Conservation (phyloP, 2,113 vertebrate species). For the Tychaedon coryphoeus region DNA sequence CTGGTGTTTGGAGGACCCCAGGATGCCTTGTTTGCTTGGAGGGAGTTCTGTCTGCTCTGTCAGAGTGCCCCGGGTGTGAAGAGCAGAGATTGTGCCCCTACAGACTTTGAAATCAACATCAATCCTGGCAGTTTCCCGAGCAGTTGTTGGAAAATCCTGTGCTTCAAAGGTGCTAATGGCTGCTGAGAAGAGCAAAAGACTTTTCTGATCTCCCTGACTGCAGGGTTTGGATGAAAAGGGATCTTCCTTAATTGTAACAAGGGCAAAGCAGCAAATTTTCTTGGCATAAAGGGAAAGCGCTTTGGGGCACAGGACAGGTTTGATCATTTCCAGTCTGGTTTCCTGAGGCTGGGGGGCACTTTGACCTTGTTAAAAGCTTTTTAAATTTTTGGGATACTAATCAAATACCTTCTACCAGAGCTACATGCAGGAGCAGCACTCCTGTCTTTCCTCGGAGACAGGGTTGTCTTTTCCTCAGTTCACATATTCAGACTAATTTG, state of each 20-base stretch:
- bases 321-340: neutral
- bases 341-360: neutral
- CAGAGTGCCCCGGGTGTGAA: rapidly evolving
- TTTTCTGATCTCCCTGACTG: neutral
- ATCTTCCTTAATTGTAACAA: neutral
- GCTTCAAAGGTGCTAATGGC: neutral
- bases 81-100: neutral
- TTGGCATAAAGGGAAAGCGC: rapidly evolving
- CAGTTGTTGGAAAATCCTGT: neutral
- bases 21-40: neutral
- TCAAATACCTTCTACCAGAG: neutral
- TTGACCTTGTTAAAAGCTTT: neutral
- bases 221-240: neutral
- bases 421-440: neutral
- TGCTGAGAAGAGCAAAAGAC: neutral
- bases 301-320: neutral
- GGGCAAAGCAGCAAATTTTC: neutral
- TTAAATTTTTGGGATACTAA: neutral
- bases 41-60: neutral
- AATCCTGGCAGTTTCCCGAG: neutral
- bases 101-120: neutral
- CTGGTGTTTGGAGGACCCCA: neutral
- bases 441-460: neutral
- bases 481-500: neutral
- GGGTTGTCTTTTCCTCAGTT: neutral